Base-by-base conservation (phyloP, 1,140 invertebrate genomes). In the Kradibia gibbosae region DNA sequence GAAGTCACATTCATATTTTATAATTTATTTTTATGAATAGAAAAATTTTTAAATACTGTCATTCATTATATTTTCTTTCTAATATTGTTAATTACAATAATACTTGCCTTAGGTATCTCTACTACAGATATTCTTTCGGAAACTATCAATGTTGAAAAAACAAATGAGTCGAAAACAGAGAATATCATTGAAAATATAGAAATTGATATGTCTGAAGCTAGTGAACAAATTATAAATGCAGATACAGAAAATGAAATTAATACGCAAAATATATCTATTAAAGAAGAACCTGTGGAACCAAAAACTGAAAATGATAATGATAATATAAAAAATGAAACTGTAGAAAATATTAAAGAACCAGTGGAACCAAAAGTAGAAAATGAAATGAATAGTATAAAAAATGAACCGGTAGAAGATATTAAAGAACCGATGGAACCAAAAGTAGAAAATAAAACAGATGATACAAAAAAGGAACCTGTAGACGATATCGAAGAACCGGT, bases 371-470 rank as follows among this genome's bases (percentile, higher is more conserved):
- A 39, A 20, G 25, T 36, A 7, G 39, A 71, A 48, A 73, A 48
- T 22, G 48, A 65, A 65, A 17, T 20, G 17, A 36, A 28, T 57
- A n/a, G 11, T 31, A 34, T 8, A 34, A 34, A 25, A 62, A 34
- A 3, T 34, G 60, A 62, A 62, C 4, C 3, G 28, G 28, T 17
- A 13, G 70, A 80, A 55, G 70, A 65, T 60, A 62, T 70, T 78
- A 25, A 78, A 28, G 31, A 76, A 45, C 20, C 25, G 34, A 22
- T 28, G 17, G 72, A 81, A 67, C 25, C 13, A 25, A 53, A 72
- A 28, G 71, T 22, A 53, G 65, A 70, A 7, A 31, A 57, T 75
- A 15, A 31, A 28, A 8, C 1, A 2, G 42, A 20, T 22, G 28
- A 78, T 0, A 57, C n/a, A 28, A 65, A 50, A 25, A 50, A 39